Base-by-base conservation (phyloP, 2,113 vertebrate species). In the Caloenas nicobarica region DNA sequence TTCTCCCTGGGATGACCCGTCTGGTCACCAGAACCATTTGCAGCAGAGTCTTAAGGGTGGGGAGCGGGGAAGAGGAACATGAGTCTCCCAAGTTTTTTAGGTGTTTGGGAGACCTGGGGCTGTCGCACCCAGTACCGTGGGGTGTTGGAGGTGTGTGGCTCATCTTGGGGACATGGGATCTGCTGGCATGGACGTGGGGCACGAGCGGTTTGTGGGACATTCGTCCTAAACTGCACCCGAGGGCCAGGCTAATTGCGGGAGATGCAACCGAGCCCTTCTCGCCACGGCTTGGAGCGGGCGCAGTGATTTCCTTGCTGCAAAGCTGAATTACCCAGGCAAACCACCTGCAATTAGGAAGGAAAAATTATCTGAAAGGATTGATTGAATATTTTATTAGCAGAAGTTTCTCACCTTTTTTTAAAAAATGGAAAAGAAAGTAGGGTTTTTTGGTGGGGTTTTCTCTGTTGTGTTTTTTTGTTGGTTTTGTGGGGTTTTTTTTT, bases 201-300 rank as follows among this genome's bases (percentile, higher is more conserved):
- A 15, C 0, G 0, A 18, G 65, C 4, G 1, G 10, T 9, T 23
- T 10, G 18, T 17, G 56, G 70, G 79, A 69, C 13, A 0, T 6
- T 24, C 0, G 2, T 76, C 81, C 40, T 66, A n/a, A 5, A 46
- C 11, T 12, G 44, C 23, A 12, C 36, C 13, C 2, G 1, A 33
- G 68, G 60, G 16, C 48, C 2, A 2, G 58, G 53, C 36, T 29
- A 23, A 33, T 3, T 1, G 0, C 0, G 2, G 81, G 33, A 36
- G 29, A 3, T 5, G 33, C 5, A 14, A 9, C 71, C 6, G 7
- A 25, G 11, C 23, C 69, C 64, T 31, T 10, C 7, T 69, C 60
- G 81, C 48, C 54, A 7, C 4, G 0, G 26, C 83, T 69, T 11
- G 0, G 11, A 7, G 62, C 0, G 1, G 36, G 28, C 6, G 44